Evolutionary conservation across 1,140 invertebrate species (phyloP), one percentile per base, ranked within the genome.

Genomic region (Conopomorpha cramerella): DNA sequence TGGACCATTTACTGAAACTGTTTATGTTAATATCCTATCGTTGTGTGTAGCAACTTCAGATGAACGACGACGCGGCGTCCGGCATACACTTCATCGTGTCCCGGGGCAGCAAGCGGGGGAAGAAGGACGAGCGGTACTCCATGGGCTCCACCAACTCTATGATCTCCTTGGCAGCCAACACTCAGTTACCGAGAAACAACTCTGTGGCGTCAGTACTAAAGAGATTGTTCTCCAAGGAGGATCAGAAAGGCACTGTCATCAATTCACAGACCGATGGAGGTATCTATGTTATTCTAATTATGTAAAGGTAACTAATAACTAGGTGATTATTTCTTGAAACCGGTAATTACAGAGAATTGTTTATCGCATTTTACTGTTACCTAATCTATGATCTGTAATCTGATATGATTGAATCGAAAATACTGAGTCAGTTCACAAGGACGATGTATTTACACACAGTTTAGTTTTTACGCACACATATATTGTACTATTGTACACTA

Each of bases 161-260:
- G 80, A 43, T 71, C 53, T 63, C 80, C 4, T 70, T 57, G 46
- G 77, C 27, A 65, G n/a, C n/a, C n/a, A n/a, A n/a, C n/a, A 59
- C 19, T 64, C 78, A 54, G 55, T 81, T 39, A 62, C 79, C 46
- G 78, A 67, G 89, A 16, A 83, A 87, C 0, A 88, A 84, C 38
- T 86, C 84, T 0, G 88, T 91, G 6, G 88, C 89, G 0, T 90
- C 84, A 8, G 85, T 89, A 43, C 58, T 93, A 1, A 89, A 86
- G 39, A 77, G 86, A 47, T 65, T 93, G 27, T 89, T 92, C 44
- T 89, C 84, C 28, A 83, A 85, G 28, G 89, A 91, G 26, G 86
- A 88, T 10, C 77, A 78, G 30, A 49, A 55, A 12, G 45, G 51
- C 38, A 44, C 43, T 2, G 41, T 38, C 8, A 36, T 44, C 1